These are phyloP conservation scores for Heterochromis multidens DNA, from an alignment of 2,113 vertebrate genomes.

Conservation along the genomic window DNA sequence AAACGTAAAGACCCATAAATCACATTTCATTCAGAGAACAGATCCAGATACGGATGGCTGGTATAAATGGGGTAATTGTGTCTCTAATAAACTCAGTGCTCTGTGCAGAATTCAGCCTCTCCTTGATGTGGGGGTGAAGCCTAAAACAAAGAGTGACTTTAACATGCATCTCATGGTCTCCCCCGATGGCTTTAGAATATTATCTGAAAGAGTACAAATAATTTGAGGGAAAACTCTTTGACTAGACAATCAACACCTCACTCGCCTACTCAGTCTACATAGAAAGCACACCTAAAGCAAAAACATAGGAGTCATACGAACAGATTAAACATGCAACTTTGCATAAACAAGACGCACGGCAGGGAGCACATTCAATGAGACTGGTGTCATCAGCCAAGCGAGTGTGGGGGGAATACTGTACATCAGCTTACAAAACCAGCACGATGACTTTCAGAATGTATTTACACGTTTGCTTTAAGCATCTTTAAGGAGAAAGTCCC, in stretches of 20 bases:
- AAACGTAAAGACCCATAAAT: not conserved
- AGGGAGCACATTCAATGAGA: constrained; percentile 58
- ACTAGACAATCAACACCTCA: not conserved
- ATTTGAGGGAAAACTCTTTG: not conserved
- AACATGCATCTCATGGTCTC: not conserved
- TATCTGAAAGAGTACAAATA: not conserved
- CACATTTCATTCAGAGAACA: not conserved
- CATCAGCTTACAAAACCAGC: constrained; percentile 54
- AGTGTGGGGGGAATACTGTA: constrained; percentile 41
- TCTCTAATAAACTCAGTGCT: not conserved
- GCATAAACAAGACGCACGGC: constrained; percentile 54
- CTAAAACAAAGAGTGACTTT: not conserved
- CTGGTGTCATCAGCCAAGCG: constrained; percentile 35
- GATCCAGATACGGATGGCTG: not conserved
- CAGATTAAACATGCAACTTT: constrained; percentile 67
- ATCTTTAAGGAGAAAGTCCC: constrained; percentile 26
- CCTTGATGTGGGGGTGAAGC: not conserved
- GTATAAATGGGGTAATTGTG: not conserved
- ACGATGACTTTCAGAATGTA: constrained; percentile 34
- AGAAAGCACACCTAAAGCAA: constrained; percentile 46
- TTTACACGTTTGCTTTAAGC: constrained; percentile 47
- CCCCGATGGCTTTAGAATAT: constrained; percentile 11
- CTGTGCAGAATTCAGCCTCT: not conserved
- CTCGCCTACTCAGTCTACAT: constrained; percentile 21
- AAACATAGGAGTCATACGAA: constrained; percentile 36